phyloP scores from a whole-genome alignment of 2,888 invertebrate genomes.

The Lacanobia wlatinum region DNA sequence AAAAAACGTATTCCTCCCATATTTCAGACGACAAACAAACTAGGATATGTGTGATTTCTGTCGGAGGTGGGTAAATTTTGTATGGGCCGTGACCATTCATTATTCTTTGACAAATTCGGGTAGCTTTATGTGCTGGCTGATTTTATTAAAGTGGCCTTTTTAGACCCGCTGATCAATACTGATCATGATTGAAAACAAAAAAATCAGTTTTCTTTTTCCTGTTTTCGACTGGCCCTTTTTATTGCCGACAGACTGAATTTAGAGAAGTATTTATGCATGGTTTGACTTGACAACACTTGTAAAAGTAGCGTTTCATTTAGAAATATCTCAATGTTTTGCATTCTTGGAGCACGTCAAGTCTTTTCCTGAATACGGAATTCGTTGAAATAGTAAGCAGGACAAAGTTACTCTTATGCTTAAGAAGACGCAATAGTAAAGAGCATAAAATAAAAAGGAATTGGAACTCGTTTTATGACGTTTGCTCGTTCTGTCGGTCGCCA shows the following conservation, averaged over 20 bases:
- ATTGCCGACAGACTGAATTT: too few relatives aligned
- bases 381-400: not conserved
- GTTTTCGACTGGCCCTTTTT: not conserved
- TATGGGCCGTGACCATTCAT: too few relatives aligned
- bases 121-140: too few relatives aligned
- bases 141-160: too few relatives aligned
- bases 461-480: constrained; percentile 38
- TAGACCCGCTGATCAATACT: too few relatives aligned
- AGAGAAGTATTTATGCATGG: not conserved
- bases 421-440: not conserved
- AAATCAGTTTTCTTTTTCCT: not conserved
- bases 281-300: not conserved
- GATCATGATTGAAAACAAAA: too few relatives aligned
- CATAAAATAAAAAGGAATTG: not conserved
- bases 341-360: not conserved
- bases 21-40: too few relatives aligned
- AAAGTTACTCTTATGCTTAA: not conserved
- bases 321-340: not conserved
- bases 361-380: not conserved
- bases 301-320: not conserved
- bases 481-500: constrained; percentile 65
- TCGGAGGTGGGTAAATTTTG: too few relatives aligned
- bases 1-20: too few relatives aligned
- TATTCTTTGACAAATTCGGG: too few relatives aligned
- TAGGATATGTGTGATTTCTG: too few relatives aligned